Percentiles rank a stretch among this genome's conserved stretches.
Conservation (phyloP, 2,888 invertebrate species). For the Cosmopolites sordidus region DNA sequence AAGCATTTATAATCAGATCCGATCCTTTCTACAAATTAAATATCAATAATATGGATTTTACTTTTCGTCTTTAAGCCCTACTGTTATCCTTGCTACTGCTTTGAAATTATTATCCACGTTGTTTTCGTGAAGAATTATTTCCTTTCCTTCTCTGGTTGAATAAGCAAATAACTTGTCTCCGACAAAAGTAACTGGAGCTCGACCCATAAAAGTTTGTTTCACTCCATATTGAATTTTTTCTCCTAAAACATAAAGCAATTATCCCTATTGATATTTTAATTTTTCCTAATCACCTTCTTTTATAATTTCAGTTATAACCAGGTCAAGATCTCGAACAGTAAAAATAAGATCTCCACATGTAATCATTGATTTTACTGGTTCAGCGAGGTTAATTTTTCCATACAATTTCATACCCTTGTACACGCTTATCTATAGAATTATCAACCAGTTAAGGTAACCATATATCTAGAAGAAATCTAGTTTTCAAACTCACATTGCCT, state of each 20-base stretch:
- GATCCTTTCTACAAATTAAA: slow-evolving; percentile 43
- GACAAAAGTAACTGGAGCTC: slow-evolving; percentile 53
- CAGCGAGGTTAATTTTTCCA: slow-evolving; percentile 46
- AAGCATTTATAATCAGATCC: slow-evolving; percentile 49
- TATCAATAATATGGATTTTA: neutral
- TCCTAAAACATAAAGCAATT: slow-evolving; percentile 24
- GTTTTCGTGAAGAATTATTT: slow-evolving; percentile 53
- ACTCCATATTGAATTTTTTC: slow-evolving; percentile 41
- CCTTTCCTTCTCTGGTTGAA: slow-evolving; percentile 54
- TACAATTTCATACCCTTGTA: slow-evolving; percentile 54
- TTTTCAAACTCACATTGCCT: slow-evolving; percentile 55
- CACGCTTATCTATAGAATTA: slow-evolving; percentile 53
- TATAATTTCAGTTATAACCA: slow-evolving; percentile 59
- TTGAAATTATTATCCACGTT: slow-evolving; percentile 51
- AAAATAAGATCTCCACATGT: slow-evolving; percentile 54
- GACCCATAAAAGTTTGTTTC: slow-evolving; percentile 54
- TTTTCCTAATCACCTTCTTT: slow-evolving; percentile 42
- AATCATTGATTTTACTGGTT: slow-evolving; percentile 61
- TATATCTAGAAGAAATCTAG: too few relatives aligned
- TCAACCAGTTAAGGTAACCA: neutral
- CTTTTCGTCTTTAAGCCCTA: too few relatives aligned
- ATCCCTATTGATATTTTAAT: neutral
- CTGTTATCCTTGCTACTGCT: slow-evolving; percentile 53
- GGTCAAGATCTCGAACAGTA: slow-evolving; percentile 59
- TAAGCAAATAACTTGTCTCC: slow-evolving; percentile 43